Percentiles rank a stretch among this genome's conserved stretches.
Conservation (phyloP, 2,888 invertebrate species). For the Drosophila parthenogenetica region DNA sequence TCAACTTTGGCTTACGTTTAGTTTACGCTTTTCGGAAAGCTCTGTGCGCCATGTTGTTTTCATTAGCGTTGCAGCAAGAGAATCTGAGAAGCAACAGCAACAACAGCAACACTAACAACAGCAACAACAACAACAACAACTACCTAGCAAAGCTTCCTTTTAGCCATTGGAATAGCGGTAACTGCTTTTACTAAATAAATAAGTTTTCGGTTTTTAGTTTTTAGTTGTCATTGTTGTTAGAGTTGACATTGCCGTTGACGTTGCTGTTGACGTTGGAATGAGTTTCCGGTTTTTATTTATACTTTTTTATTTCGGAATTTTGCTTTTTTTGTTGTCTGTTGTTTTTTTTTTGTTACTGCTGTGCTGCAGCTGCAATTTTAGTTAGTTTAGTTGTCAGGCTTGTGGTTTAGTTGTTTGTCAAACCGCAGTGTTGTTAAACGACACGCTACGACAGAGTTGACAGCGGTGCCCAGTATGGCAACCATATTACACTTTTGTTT, state of each 20-base stretch:
- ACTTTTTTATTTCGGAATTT: background rate
- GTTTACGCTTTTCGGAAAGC: conserved; percentile 67
- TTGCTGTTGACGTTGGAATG: conserved; percentile 23
- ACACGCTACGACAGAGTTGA: conserved; percentile 47
- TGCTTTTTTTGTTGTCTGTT: conserved; percentile 4
- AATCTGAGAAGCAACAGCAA: conserved; percentile 37
- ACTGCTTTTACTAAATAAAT: conserved; percentile 73
- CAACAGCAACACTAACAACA: conserved; percentile 17
- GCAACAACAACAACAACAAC: conserved; percentile 26
- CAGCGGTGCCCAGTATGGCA: conserved; percentile 31
- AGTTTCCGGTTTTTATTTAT: conserved; percentile 19
- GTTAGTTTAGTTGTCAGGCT: conserved; percentile 50
- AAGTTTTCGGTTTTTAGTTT: conserved; percentile 60
- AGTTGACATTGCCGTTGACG: conserved; percentile 30
- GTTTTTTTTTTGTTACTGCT: background rate
- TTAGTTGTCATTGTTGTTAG: conserved; percentile 20
- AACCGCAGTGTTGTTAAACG: conserved; percentile 45
- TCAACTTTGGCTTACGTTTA: conserved; percentile 79
- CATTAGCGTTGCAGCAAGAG: conserved; percentile 60
- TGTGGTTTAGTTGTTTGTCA: conserved; percentile 53
- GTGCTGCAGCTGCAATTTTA: conserved; percentile 50
- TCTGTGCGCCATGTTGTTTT: conserved; percentile 73
- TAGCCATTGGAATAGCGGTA: conserved; percentile 46
- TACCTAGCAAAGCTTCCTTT: conserved; percentile 40
- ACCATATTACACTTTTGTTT: conserved; percentile 19